These are phyloP conservation scores for Bolinopsis microptera DNA, from an alignment of 37 sponge, comb jelly and placozoan species.

Conservation along the genomic window DNA sequence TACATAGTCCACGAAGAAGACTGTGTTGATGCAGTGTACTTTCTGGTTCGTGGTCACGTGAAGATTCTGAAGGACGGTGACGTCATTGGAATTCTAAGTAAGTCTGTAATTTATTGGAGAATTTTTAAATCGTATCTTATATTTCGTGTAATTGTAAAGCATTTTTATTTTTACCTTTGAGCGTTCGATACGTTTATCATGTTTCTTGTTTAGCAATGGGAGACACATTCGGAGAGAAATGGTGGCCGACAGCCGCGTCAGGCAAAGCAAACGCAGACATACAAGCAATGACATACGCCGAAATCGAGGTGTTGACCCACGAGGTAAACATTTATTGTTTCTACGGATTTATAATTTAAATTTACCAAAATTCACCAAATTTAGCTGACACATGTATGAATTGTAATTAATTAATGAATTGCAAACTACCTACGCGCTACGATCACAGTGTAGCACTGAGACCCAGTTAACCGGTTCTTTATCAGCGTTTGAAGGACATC, in stretches of 20 bases:
- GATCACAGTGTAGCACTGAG: no score
- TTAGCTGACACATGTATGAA: no score
- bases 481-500: neutral
- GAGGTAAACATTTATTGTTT: no score
- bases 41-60: neutral
- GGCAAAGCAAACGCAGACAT: slow-evolving; percentile 15
- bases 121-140: neutral
- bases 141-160: neutral
- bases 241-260: slow-evolving; percentile 5
- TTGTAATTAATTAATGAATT: no score
- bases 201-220: slow-evolving; percentile 20
- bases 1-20: slow-evolving; percentile 16
- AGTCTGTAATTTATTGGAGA: neutral
- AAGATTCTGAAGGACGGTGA: slow-evolving; percentile 34
- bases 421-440: no score
- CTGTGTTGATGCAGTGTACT: neutral
- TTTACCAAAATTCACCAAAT: no score
- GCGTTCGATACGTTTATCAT: no score
- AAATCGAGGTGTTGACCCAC: neutral
- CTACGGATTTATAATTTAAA: no score
- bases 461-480: no score
- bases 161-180: neutral
- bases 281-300: neutral
- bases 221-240: slow-evolving; percentile 9
- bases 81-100: slow-evolving; percentile 15